These are phyloP conservation scores for Sula dactylatra DNA, from an alignment of 2,113 vertebrate genomes.

Conservation along the genomic window DNA sequence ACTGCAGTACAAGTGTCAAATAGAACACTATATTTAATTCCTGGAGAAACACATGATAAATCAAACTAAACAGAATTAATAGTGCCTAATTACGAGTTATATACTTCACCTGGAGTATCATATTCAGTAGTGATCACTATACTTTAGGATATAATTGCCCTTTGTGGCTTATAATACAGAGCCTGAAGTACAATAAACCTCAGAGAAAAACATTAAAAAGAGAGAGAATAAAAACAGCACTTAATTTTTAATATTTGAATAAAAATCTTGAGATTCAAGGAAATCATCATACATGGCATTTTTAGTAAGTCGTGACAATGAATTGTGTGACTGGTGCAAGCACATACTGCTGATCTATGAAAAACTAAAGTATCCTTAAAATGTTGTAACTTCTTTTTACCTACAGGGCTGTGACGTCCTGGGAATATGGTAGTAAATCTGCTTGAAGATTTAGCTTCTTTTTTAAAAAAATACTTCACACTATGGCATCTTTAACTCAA, in stretches of 20 bases:
- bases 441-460: background rate
- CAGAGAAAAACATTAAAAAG: slow-evolving; percentile 24
- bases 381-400: background rate
- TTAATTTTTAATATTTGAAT: slow-evolving; percentile 34
- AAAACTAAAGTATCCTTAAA: background rate
- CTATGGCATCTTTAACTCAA: background rate
- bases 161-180: slow-evolving; percentile 7
- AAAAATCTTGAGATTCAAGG: background rate
- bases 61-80: slow-evolving; percentile 70
- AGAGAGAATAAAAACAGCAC: background rate
- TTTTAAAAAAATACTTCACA: background rate
- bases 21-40: slow-evolving; percentile 49
- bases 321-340: background rate
- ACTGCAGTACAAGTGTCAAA: slow-evolving; percentile 30
- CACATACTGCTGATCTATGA: background rate
- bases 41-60: slow-evolving; percentile 64
- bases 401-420: background rate
- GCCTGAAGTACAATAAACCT: slow-evolving; percentile 19
- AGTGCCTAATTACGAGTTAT: slow-evolving; percentile 69
- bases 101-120: slow-evolving; percentile 59
- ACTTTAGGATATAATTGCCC: slow-evolving; percentile 53
- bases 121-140: slow-evolving; percentile 50
- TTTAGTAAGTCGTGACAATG: background rate
- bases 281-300: background rate
- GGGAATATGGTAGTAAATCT: background rate